These are phyloP conservation scores for Brachionus asplanchnoidis DNA, from an alignment of 1,140 invertebrate species.

Conservation along the genomic window DNA sequence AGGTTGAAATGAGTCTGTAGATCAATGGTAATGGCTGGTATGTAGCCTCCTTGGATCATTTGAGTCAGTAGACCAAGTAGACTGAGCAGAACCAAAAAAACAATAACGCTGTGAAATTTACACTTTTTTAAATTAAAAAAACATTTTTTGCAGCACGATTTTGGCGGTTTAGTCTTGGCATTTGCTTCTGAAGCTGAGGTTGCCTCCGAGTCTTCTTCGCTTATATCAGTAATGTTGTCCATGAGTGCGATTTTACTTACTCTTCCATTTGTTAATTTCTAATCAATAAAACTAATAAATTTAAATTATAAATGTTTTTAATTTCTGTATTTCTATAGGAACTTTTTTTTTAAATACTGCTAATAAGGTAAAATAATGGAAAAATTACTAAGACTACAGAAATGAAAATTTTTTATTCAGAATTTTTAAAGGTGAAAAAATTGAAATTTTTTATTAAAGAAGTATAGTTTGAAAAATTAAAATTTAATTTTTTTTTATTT, in stretches of 20 bases:
- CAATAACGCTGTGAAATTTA: conserved; percentile 30
- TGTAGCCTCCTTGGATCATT: conserved; percentile 44
- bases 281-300: background rate
- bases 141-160: background rate
- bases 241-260: background rate
- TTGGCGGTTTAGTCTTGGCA: background rate
- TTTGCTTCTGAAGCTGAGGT: too few relatives aligned
- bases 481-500: too few relatives aligned
- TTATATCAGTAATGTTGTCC: background rate
- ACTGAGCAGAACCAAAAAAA: conserved; percentile 37
- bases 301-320: background rate
- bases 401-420: background rate
- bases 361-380: background rate
- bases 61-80: conserved; percentile 38
- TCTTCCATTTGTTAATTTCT: background rate
- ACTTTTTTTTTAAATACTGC: background rate
- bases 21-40: conserved; percentile 44
- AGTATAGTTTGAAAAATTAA: too few relatives aligned
- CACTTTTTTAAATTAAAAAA: background rate
- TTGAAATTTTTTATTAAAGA: too few relatives aligned
- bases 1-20: conserved; percentile 47
- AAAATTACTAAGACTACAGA: background rate
- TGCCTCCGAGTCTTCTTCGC: background rate
- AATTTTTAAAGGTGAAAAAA: too few relatives aligned
- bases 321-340: background rate